Evolutionary conservation across 2,888 invertebrate genomes (phyloP).

Genomic region (Tubulanus polymorphus): DNA sequence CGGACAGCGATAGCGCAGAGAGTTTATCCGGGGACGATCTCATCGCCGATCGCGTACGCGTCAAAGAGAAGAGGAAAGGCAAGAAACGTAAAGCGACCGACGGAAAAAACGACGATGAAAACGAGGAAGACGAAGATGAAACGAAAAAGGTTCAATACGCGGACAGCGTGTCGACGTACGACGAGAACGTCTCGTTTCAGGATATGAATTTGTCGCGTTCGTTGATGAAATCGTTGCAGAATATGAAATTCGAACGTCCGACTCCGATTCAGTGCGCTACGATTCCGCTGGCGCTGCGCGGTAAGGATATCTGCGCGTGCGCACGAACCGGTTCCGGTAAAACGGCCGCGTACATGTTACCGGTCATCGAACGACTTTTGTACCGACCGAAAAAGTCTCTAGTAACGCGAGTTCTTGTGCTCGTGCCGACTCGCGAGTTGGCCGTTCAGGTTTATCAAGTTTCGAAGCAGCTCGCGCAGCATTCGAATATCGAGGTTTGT

Average conservation of each 20-base stretch:
- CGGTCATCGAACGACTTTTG: conserved; percentile 86
- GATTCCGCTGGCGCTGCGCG: conserved; percentile 86
- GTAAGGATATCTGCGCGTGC: conserved; percentile 95
- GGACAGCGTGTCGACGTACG: conserved; percentile 39
- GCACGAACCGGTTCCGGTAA: conserved; percentile 96
- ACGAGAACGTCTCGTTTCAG: conserved; percentile 38
- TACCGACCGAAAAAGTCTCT: conserved; percentile 70
- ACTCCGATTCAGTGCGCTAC: conserved; percentile 96
- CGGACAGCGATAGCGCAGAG: too few species aligned
- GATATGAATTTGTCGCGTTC: conserved; percentile 97
- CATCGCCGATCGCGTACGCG: too few species aligned
- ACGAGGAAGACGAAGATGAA: too few species aligned
- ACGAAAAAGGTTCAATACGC: conserved; percentile 41
- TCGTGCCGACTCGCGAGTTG: conserved; percentile 95
- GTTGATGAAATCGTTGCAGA: conserved; percentile 81
- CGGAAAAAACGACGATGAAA: too few species aligned
- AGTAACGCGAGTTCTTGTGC: conserved; percentile 78
- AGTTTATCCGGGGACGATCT: too few species aligned
- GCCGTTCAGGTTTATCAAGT: conserved; percentile 98
- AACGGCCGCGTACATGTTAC: conserved; percentile 98
- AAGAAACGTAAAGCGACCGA: too few species aligned
- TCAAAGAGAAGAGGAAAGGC: too few species aligned
- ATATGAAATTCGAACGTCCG: conserved; percentile 85
- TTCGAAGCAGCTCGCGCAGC: conserved; percentile 83
- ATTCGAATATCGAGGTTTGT: conserved; percentile 60